Evolutionary conservation across 2,113 vertebrate species (phyloP), one percentile per base, ranked within the genome.

Genomic region (Marcusenius ussheri): DNA sequence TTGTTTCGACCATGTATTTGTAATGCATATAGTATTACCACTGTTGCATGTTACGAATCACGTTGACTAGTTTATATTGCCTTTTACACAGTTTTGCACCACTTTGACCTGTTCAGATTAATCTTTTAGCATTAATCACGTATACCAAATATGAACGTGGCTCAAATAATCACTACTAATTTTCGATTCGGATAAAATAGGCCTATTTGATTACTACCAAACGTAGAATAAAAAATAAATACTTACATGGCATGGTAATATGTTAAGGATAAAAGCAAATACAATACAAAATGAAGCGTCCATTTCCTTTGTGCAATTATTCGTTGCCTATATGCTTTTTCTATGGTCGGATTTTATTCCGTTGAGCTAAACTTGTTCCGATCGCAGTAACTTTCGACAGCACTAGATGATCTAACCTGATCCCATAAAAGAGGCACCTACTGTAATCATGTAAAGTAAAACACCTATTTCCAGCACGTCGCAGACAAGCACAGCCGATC

Each of bases 221-320:
- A 27, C 9, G 24, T 27, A 70, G 56, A 88, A 53, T 51, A 83
- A 89, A 83, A 74, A 88, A 85, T 50, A 2, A 35, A 80, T 83
- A 92, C 92, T 93, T 92, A 93, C 92, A 19, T n/a, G 17, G 35
- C 46, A 89, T 8, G 90, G 13, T 19, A 85, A n/a, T 45, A 42
- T 87, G 84, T 77, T 89, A 46, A 93, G 58, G 11, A 89, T 88
- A 84, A 89, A 91, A 85, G 85, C 31, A 70, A 90, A 88, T 42
- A 92, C 50, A 66, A 90, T 46, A 53, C 87, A 77, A 89, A 90
- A 92, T 51, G 93, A 89, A 39, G 90, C 90, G 84, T 92, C 92
- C 95, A 96, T 95, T 62, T 84, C 87, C 10, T 77, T 47, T 31
- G 10, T 11, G 47, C 15, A n/a, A 46, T 49, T 84, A 45, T 77